Conservation (phyloP, 2,888 invertebrate genomes). For the Hetaerina titia region DNA sequence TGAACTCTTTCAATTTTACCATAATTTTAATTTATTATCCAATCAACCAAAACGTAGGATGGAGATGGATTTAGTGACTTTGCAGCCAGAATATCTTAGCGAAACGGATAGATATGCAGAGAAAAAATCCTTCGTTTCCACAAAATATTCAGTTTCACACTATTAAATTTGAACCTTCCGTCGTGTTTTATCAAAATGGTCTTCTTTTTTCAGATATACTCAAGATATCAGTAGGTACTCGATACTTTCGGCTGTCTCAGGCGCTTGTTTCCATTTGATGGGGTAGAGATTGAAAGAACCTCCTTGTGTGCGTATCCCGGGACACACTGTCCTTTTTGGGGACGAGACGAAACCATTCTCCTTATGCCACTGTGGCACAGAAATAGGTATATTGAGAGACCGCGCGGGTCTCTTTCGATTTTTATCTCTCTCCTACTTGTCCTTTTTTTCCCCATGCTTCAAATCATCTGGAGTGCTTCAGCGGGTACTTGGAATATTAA, state of each 20-base stretch:
- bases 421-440: background rate
- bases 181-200: background rate
- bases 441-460: background rate
- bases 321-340: background rate
- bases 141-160: no score
- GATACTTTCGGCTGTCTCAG: background rate
- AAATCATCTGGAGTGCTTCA: conserved; percentile 1
- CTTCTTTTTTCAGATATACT: background rate
- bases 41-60: no score
- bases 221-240: background rate
- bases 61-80: no score
- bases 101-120: no score
- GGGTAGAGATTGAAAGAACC: background rate
- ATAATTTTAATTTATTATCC: no score
- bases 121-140: no score
- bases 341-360: conserved; percentile 10
- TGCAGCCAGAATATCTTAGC: no score
- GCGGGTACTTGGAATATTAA: background rate
- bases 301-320: background rate
- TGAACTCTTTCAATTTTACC: no score
- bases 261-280: background rate
- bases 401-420: background rate
- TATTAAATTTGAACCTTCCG: no score
- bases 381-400: background rate
- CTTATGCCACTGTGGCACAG: background rate